Conservation (phyloP, 2,113 vertebrate species). For the Catharus minimus region DNA sequence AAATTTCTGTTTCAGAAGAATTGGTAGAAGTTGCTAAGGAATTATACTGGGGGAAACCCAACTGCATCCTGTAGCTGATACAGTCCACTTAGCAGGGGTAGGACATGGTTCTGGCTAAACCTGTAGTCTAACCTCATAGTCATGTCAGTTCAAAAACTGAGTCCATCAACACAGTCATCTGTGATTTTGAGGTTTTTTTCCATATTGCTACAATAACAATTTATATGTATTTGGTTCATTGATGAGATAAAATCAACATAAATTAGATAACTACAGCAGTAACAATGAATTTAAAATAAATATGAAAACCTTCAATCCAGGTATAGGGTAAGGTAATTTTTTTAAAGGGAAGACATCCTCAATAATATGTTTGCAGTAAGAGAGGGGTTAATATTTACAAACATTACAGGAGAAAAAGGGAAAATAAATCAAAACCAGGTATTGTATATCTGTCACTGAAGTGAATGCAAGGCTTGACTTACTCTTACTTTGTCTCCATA, state of each 20-base stretch:
- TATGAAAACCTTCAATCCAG: neutral
- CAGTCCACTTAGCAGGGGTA: neutral
- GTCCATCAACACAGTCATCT: neutral
- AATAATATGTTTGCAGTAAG: neutral
- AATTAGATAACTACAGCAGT: neutral
- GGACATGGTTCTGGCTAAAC: accelerated
- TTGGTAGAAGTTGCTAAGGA: neutral
- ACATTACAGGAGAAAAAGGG: neutral
- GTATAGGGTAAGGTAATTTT: neutral
- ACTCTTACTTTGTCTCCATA: neutral
- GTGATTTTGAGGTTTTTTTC: neutral
- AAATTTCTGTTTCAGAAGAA: neutral
- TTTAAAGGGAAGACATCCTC: neutral
- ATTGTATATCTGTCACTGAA: neutral
- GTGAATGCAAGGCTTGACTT: neutral
- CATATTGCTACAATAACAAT: neutral
- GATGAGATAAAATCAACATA: neutral
- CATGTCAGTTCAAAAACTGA: neutral
- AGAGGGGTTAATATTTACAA: neutral
- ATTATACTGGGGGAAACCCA: neutral
- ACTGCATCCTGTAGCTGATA: neutral
- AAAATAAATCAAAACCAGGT: neutral
- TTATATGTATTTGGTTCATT: neutral
- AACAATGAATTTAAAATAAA: neutral
- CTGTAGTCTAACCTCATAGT: neutral